Evolutionary conservation across 2,888 invertebrate genomes (phyloP).

Genomic region (Candidula unifasciata): DNA sequence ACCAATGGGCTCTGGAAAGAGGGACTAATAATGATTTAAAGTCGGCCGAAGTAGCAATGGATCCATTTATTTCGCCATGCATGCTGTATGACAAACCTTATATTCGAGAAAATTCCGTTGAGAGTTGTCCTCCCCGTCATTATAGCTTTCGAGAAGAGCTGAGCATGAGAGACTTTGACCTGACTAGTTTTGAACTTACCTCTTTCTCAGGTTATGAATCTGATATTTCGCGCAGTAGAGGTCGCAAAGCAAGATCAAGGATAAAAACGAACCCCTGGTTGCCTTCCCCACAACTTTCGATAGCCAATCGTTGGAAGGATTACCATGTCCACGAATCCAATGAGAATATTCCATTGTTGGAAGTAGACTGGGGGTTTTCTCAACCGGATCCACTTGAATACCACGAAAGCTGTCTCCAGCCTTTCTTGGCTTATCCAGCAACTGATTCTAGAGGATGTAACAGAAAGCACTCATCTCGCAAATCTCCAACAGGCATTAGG

Average conservation of each 20-base stretch:
- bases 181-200: conserved; percentile 34
- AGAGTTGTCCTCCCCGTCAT: conserved; percentile 30
- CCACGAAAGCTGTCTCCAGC: neutral
- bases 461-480: neutral
- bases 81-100: conserved; percentile 17
- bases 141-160: conserved; percentile 28
- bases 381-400: conserved; percentile 38
- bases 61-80: neutral
- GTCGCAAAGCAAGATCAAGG: conserved; percentile 58
- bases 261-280: conserved; percentile 74
- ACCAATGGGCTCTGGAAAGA: conserved; percentile 22
- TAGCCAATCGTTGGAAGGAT: neutral
- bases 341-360: conserved; percentile 11
- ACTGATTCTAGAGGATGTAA: neutral
- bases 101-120: conserved; percentile 40
- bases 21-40: neutral
- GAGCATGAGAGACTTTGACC: conserved; percentile 23
- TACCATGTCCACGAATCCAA: neutral
- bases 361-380: neutral
- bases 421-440: neutral
- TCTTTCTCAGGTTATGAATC: conserved; percentile 48
- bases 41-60: neutral
- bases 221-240: conserved; percentile 20
- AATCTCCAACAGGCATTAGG: conserved; percentile 7
- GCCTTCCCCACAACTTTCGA: conserved; percentile 62